These are phyloP conservation scores for Copidosoma aretas DNA, from an alignment of 2,888 invertebrate species.

Conservation along the genomic window DNA sequence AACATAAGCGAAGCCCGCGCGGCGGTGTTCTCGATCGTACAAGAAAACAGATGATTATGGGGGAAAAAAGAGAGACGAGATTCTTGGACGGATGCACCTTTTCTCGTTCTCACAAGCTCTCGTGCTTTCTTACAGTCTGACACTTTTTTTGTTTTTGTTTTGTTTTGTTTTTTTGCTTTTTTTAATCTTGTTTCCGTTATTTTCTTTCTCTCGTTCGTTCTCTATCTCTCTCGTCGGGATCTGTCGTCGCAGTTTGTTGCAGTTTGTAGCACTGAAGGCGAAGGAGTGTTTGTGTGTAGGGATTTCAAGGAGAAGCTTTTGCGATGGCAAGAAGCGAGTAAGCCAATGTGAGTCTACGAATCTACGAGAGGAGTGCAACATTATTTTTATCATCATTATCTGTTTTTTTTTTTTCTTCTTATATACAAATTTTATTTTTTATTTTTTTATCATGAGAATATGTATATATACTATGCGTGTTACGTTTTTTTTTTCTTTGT, in stretches of 20 bases:
- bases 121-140: neutral
- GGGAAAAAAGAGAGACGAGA: constrained; percentile 17
- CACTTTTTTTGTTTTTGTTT: neutral
- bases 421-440: constrained; percentile 8
- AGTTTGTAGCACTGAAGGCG: constrained; percentile 30
- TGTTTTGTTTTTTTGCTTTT: too few species aligned
- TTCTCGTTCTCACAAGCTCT: neutral
- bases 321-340: constrained; percentile 43
- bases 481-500: constrained; percentile 22
- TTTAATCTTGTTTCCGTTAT: neutral
- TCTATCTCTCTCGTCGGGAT: constrained; percentile 23
- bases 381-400: constrained; percentile 25
- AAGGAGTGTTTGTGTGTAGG: constrained; percentile 26
- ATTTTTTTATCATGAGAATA: constrained; percentile 1
- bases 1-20: constrained; percentile 1
- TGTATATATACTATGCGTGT: constrained; percentile 28
- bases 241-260: constrained; percentile 26
- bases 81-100: constrained; percentile 9
- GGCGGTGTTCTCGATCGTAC: constrained; percentile 26
- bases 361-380: constrained; percentile 41
- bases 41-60: constrained; percentile 23
- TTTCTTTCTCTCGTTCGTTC: neutral
- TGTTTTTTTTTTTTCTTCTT: constrained; percentile 8
- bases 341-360: constrained; percentile 42
- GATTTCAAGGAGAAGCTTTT: constrained; percentile 42